Evolutionary conservation across 2,113 vertebrate genomes (phyloP), one percentile per base, ranked within the genome.

Genomic region (Menura novaehollandiae): DNA sequence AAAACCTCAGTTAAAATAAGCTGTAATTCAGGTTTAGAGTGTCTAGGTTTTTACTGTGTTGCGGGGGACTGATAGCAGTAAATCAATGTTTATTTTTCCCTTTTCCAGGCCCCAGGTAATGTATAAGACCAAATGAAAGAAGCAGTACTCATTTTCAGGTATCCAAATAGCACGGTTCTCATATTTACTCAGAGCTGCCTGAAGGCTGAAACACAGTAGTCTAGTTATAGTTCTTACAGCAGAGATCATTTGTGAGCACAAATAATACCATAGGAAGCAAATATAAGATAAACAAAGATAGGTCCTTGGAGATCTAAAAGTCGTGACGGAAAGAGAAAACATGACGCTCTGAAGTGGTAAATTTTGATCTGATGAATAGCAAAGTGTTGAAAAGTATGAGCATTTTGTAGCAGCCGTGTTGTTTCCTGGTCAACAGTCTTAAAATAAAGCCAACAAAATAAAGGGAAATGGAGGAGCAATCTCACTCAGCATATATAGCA

Each of bases 161-260:
- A 77, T 60, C 24, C 41, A 58, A 58, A 77, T 7, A 39, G 23
- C 37, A 67, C 1, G 2, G 14, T 84, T 94, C 64, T 94, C 44
- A 72, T 88, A 44, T 75, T 96, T 92, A 87, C 73, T 91, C 53
- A 92, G 80, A 93, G 79, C 7, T 66, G 73, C 90, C 56, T 78
- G 58, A 87, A 85, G 64, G 55, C 47, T 86, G 52, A 78, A 66
- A 81, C 55, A 33, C 51, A 66, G n/a, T 76, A 74, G 26, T 19
- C 35, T 91, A 87, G 84, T 91, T 68, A 90, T 68, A 85, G 55
- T 44, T 91, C 22, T 88, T 60, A 53, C 10, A 51, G 64, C 37
- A n/a, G 16, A 80, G 39, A 85, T 86, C 10, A 55, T 73, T 91
- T 88, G 62, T 74, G 84, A 93, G 56, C 35, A 88, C 75, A 93